A percentile compares a stretch with the other conserved stretches of the same genome.
Evolutionary conservation across 1,140 invertebrate species (phyloP).

Genomic region (Hycleus phaleratus): DNA sequence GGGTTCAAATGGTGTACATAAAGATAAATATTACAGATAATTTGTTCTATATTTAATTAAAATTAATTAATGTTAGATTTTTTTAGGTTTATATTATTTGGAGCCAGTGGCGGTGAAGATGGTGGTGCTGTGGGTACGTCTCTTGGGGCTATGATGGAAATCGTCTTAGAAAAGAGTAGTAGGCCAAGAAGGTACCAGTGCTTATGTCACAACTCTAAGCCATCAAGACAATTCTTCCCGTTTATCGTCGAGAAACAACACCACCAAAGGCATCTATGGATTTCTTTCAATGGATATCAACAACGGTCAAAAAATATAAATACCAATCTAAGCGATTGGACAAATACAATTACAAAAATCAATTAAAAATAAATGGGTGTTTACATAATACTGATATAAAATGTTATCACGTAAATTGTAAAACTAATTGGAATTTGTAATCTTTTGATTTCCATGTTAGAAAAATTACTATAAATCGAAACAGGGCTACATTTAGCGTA

Average conservation of each 20-base stretch:
- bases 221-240: constrained; percentile 28
- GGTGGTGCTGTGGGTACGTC: constrained; percentile 63
- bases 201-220: constrained; percentile 58
- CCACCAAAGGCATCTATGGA: constrained; percentile 45
- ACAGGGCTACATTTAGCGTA: too few species aligned
- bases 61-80: background rate
- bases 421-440: too few species aligned
- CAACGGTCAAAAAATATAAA: constrained; percentile 45
- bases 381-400: too few species aligned
- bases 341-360: too few species aligned
- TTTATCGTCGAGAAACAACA: constrained; percentile 9
- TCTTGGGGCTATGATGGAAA: constrained; percentile 61
- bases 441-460: too few species aligned
- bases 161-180: constrained; percentile 69
- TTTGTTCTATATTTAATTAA: constrained; percentile 34
- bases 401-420: too few species aligned
- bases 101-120: constrained; percentile 73
- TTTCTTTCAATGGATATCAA: constrained; percentile 52
- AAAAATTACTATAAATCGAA: too few species aligned
- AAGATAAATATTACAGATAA: constrained; percentile 75
- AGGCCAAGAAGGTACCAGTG: constrained; percentile 73
- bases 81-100: constrained; percentile 67
- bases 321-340: too few species aligned
- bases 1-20: constrained; percentile 58
- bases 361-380: too few species aligned